Percentiles rank a stretch among this genome's conserved stretches.
These are phyloP conservation scores for Lycopodina hypogea DNA, from an alignment of 37 sponge, comb jelly and placozoan genomes.

Conservation along the genomic window DNA sequence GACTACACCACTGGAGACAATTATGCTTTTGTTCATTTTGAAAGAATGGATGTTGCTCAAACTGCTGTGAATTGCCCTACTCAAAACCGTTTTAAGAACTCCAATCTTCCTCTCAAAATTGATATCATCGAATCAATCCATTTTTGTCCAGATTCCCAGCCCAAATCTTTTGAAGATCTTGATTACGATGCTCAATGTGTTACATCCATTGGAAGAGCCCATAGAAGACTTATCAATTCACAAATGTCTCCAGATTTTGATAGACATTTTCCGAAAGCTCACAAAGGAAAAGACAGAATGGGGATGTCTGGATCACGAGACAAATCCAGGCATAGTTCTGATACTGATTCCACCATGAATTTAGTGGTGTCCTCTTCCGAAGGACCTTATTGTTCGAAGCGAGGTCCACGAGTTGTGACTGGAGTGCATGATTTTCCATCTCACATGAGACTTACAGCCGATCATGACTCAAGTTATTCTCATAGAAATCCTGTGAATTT, in stretches of 20 bases:
- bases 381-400: background rate
- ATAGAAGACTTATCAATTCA: constrained; percentile 2
- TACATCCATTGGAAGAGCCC: background rate
- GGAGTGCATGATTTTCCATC: background rate
- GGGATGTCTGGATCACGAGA: background rate
- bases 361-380: too few species aligned
- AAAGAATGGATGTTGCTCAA: constrained; percentile 70
- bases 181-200: background rate
- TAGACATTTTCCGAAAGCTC: background rate
- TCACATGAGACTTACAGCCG: background rate
- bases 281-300: background rate
- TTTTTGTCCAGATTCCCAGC: background rate
- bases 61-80: constrained; percentile 48
- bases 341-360: background rate
- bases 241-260: background rate
- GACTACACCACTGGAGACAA: constrained; percentile 75
- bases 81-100: constrained; percentile 38
- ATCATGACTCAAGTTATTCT: background rate
- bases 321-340: background rate
- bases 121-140: constrained; percentile 31
- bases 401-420: constrained; percentile 6
- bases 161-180: constrained; percentile 25
- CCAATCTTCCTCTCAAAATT: constrained; percentile 42
- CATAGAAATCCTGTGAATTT: background rate
- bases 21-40: constrained; percentile 76